These are phyloP conservation scores for Mechanitis mazaeus DNA, from an alignment of 2,888 invertebrate genomes.

Conservation along the genomic window DNA sequence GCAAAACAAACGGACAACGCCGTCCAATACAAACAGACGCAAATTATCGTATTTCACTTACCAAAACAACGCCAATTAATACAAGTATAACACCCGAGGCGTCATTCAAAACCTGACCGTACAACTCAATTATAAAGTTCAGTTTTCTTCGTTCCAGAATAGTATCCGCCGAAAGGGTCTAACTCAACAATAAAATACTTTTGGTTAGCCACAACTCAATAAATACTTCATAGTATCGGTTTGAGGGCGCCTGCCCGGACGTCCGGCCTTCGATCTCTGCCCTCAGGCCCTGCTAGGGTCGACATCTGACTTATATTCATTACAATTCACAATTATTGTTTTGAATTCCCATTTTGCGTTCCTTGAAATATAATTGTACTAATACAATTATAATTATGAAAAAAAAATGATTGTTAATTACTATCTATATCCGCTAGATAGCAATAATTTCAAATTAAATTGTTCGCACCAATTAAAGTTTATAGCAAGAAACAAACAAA, in stretches of 20 bases:
- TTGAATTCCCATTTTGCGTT: background rate
- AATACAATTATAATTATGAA: background rate
- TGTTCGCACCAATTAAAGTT: no score
- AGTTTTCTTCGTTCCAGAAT: conserved; percentile 31
- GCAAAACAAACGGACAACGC: conserved; percentile 22
- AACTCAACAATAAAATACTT: conserved; percentile 72
- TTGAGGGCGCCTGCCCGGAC: conserved; percentile 67
- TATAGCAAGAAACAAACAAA: no score
- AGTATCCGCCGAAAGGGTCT: conserved; percentile 50
- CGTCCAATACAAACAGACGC: conserved; percentile 33
- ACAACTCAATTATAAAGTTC: conserved; percentile 30
- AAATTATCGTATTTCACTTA: conserved; percentile 51
- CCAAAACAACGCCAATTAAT: conserved; percentile 66
- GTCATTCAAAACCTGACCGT: conserved; percentile 32
- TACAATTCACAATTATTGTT: conserved; percentile 2
- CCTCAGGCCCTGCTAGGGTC: conserved; percentile 43
- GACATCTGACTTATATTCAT: background rate
- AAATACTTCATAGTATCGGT: conserved; percentile 76
- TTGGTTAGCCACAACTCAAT: conserved; percentile 73
- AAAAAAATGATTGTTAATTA: background rate
- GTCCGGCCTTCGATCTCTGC: conserved; percentile 70
- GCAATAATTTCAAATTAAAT: no score
- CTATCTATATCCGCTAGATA: no score
- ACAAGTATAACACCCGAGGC: conserved; percentile 53
- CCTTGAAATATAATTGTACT: background rate